Evolutionary conservation across 2,797 vertebrate genomes (phyloP).

Genomic region (Clarias pachynema): DNA sequence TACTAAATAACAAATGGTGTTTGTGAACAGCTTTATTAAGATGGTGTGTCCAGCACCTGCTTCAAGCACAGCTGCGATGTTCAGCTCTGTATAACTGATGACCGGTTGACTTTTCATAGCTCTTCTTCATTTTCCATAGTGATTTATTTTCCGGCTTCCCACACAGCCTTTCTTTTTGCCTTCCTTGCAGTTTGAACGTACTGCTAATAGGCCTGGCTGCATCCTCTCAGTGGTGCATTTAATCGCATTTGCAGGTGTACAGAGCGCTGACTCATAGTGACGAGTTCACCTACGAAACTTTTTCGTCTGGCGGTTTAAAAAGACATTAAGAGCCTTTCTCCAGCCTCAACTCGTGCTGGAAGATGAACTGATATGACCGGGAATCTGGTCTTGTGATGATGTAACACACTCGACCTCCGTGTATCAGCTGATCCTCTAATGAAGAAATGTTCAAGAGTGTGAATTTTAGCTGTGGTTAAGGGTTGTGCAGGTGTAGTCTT

Average conservation of each 20-base stretch:
- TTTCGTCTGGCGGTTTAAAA: no score
- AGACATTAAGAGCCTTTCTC: background rate
- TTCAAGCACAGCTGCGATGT: background rate
- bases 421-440: background rate
- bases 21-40: no score
- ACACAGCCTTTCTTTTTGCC: background rate
- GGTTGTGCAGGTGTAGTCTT: constrained; percentile 1
- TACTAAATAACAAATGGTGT: no score
- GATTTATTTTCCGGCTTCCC: background rate
- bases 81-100: background rate
- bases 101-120: background rate
- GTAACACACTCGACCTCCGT: background rate
- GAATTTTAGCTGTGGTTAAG: background rate
- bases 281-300: background rate
- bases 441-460: background rate
- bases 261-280: constrained; percentile 20
- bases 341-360: background rate
- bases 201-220: constrained; percentile 5
- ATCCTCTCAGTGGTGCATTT: background rate
- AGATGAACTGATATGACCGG: background rate
- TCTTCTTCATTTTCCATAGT: background rate
- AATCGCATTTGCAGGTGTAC: constrained; percentile 30
- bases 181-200: constrained; percentile 9
- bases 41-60: background rate
- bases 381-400: background rate